A percentile compares a stretch with the other conserved stretches of the same genome.
phyloP scores from a whole-genome alignment of 2,797 vertebrate species.

The Acanthurus leucopareius region DNA sequence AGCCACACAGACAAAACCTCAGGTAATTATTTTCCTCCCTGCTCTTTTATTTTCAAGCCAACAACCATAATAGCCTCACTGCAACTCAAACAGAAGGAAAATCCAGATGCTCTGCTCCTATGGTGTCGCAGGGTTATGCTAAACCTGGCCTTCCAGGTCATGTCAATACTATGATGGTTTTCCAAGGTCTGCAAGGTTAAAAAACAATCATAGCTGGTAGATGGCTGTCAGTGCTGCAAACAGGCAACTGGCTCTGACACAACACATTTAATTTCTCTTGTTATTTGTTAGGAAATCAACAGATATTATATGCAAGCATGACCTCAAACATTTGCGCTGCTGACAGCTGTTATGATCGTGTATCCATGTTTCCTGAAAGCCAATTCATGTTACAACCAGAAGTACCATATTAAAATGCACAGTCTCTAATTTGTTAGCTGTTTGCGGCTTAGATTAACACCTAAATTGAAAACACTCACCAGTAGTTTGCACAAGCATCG shows the following conservation, averaged over 20 bases:
- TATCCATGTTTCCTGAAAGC: not conserved
- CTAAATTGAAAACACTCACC: not conserved
- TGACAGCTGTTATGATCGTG: not conserved
- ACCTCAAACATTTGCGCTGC: not conserved
- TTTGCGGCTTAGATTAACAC: constrained; percentile 16
- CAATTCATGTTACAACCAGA: not conserved
- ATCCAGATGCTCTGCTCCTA: not conserved
- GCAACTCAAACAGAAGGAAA: constrained; percentile 9
- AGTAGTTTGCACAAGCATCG: constrained; percentile 5
- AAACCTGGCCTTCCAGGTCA: constrained; percentile 16
- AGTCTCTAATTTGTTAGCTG: not conserved
- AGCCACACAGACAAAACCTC: constrained; percentile 13
- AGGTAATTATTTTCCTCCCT: constrained; percentile 27
- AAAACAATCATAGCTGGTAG: constrained; percentile 5
- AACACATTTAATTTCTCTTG: constrained; percentile 5
- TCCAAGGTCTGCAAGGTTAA: constrained; percentile 2
- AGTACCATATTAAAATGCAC: not conserved
- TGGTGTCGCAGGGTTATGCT: constrained; percentile 11
- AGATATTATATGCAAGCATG: not conserved
- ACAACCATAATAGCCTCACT: constrained; percentile 20
- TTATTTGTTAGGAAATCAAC: not conserved
- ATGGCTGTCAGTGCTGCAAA: constrained; percentile 25
- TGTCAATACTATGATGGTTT: constrained; percentile 24
- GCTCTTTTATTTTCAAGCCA: constrained; percentile 10
- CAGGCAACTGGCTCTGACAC: not conserved